A percentile compares a stretch with the other conserved stretches of the same genome.
These are phyloP conservation scores for Deilephila elpenor DNA, from an alignment of 2,888 invertebrate species.

Conservation along the genomic window DNA sequence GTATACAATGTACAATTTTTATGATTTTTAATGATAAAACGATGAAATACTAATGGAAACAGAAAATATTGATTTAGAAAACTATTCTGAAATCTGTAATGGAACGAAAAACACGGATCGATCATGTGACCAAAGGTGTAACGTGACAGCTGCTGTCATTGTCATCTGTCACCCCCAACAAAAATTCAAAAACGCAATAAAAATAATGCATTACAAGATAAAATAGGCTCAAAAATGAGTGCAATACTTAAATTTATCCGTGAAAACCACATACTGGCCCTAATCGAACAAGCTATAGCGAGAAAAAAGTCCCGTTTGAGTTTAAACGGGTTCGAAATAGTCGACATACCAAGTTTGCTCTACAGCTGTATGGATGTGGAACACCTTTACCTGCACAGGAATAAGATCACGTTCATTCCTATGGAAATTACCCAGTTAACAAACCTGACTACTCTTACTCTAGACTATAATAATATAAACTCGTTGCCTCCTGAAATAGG, in stretches of 20 bases:
- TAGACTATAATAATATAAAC: slow-evolving; percentile 87
- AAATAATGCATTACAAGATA: slow-evolving; percentile 62
- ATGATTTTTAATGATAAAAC: no score
- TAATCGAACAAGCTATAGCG: slow-evolving; percentile 86
- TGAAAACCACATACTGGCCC: slow-evolving; percentile 87
- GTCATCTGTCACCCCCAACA: slow-evolving; percentile 43
- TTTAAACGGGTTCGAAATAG: slow-evolving; percentile 87
- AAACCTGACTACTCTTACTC: slow-evolving; percentile 85
- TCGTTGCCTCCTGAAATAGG: slow-evolving; percentile 86
- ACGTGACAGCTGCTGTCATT: slow-evolving; percentile 26
- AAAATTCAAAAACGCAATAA: slow-evolving; percentile 75
- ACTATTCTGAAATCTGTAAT: no score
- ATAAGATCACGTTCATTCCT: slow-evolving; percentile 82
- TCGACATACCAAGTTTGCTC: slow-evolving; percentile 84
- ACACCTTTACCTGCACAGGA: slow-evolving; percentile 87
- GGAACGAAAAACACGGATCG: background rate
- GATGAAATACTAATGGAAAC: no score
- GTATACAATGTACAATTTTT: no score
- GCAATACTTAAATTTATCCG: slow-evolving; percentile 88
- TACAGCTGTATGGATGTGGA: slow-evolving; percentile 84
- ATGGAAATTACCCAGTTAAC: slow-evolving; percentile 79
- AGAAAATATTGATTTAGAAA: no score
- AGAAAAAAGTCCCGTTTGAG: slow-evolving; percentile 85
- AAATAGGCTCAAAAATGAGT: slow-evolving; percentile 82
- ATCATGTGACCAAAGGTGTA: slow-evolving; percentile 8